Conservation (phyloP, 1,140 invertebrate species). For the Araneus ventricosus region DNA sequence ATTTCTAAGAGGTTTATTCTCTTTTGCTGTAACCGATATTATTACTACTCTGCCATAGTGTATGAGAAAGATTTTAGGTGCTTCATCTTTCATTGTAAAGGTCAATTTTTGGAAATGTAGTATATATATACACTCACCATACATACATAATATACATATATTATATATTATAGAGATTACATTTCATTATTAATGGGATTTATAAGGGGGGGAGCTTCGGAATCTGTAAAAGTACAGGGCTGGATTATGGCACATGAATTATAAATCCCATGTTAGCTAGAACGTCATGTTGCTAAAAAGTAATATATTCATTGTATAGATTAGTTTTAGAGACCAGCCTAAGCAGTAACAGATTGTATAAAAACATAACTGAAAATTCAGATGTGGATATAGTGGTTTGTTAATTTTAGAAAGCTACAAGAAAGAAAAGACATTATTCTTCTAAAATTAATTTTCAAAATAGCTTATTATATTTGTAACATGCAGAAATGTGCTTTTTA, state of each 20-base stretch:
- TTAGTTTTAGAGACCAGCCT: conserved; percentile 60
- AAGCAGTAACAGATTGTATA: conserved; percentile 33
- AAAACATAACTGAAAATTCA: neutral
- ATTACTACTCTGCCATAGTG: conserved; percentile 74
- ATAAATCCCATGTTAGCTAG: conserved; percentile 61
- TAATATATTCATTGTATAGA: conserved; percentile 64
- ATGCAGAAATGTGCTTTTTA: conserved; percentile 18
- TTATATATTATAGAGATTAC: conserved; percentile 69
- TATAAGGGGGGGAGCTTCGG: conserved; percentile 64
- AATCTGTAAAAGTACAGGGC: conserved; percentile 55
- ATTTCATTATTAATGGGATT: conserved; percentile 62
- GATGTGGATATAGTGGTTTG: neutral
- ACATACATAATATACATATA: conserved; percentile 69
- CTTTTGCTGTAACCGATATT: conserved; percentile 75
- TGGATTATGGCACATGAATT: conserved; percentile 19
- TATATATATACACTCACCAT: conserved; percentile 61
- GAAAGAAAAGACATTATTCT: conserved; percentile 9
- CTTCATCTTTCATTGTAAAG: conserved; percentile 75
- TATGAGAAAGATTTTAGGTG: conserved; percentile 75
- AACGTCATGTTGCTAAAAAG: conserved; percentile 38
- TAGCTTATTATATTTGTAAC: conserved; percentile 33
- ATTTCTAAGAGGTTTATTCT: conserved; percentile 75
- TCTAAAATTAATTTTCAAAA: conserved; percentile 39
- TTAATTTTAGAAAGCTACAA: neutral
- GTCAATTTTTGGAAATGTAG: conserved; percentile 70